Evolutionary conservation across 2,888 invertebrate species (phyloP).

Genomic region (Drosophila greeni): DNA sequence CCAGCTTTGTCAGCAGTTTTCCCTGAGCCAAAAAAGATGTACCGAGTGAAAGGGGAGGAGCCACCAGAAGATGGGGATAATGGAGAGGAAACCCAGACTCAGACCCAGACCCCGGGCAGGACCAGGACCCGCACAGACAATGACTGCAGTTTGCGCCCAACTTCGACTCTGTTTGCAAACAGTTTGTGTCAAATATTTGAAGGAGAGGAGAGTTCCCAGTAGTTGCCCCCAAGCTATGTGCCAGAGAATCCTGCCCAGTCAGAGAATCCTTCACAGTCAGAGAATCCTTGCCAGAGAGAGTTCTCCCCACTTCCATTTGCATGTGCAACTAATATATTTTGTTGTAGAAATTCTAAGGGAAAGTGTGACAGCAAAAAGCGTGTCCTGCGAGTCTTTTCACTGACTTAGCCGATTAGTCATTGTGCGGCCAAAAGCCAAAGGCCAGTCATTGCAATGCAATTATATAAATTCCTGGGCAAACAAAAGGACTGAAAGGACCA

Average conservation of each 20-base stretch:
- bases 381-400: constrained; percentile 8
- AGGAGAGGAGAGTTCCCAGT: constrained; percentile 21
- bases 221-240: too few relatives aligned
- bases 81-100: not conserved
- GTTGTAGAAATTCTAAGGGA: constrained; percentile 30
- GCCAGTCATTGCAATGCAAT: constrained; percentile 40
- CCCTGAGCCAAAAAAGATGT: not conserved
- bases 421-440: constrained; percentile 6
- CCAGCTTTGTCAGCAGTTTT: constrained; percentile 26
- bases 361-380: constrained; percentile 19
- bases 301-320: constrained; percentile 38
- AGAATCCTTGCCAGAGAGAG: too few relatives aligned
- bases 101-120: too few relatives aligned
- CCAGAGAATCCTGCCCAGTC: too few relatives aligned
- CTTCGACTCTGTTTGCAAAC: constrained; percentile 32
- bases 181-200: constrained; percentile 44
- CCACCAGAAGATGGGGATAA: not conserved
- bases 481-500: constrained; percentile 2
- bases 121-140: constrained; percentile 2
- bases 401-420: constrained; percentile 32
- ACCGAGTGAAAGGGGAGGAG: not conserved
- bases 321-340: constrained; percentile 40
- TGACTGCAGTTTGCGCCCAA: constrained; percentile 34
- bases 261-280: too few relatives aligned
- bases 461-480: constrained; percentile 23